A percentile compares a stretch with the other conserved stretches of the same genome.
These are phyloP conservation scores for Astyanax mexicanus DNA, from an alignment of 2,797 vertebrate genomes.

Conservation along the genomic window DNA sequence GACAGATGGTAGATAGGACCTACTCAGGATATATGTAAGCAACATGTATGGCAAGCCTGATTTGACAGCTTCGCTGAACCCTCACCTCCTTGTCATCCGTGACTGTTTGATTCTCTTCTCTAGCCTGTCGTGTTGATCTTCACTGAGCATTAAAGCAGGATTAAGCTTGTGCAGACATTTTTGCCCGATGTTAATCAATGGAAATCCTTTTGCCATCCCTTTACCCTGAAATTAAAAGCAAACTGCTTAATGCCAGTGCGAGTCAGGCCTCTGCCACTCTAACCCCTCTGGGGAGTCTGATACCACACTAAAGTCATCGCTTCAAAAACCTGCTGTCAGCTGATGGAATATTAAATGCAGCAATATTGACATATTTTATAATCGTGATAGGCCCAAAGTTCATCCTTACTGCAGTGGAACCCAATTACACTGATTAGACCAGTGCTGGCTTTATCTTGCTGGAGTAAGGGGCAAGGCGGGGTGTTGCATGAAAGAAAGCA, in stretches of 20 bases:
- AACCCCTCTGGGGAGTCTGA: slow-evolving; percentile 41
- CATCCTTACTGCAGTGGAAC: slow-evolving; percentile 51
- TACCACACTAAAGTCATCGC: slow-evolving; percentile 46
- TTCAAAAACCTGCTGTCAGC: slow-evolving; percentile 42
- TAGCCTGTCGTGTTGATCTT: slow-evolving; percentile 33
- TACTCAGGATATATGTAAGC: slow-evolving; percentile 16
- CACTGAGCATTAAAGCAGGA: slow-evolving; percentile 45
- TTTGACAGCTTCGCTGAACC: slow-evolving; percentile 24
- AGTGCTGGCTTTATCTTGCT: slow-evolving; percentile 45
- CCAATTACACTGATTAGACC: slow-evolving; percentile 57
- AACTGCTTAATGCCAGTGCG: slow-evolving; percentile 55
- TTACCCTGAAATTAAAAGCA: slow-evolving; percentile 63
- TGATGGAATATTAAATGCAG: slow-evolving; percentile 59
- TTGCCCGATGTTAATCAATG: slow-evolving; percentile 54
- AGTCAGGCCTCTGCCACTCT: slow-evolving; percentile 44
- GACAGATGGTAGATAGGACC: slow-evolving; percentile 26
- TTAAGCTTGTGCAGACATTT: slow-evolving; percentile 52
- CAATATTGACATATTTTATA: slow-evolving; percentile 61
- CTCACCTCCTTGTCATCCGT: neutral
- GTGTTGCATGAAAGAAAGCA: slow-evolving; percentile 20
- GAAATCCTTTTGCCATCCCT: slow-evolving; percentile 62
- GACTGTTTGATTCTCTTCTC: slow-evolving; percentile 21
- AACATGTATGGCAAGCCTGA: slow-evolving; percentile 24
- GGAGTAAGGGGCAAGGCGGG: slow-evolving; percentile 14
- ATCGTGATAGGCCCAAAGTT: slow-evolving; percentile 51